These are phyloP conservation scores for Coracias cyanogaster DNA, from an alignment of 2,797 vertebrate species.

Conservation along the genomic window DNA sequence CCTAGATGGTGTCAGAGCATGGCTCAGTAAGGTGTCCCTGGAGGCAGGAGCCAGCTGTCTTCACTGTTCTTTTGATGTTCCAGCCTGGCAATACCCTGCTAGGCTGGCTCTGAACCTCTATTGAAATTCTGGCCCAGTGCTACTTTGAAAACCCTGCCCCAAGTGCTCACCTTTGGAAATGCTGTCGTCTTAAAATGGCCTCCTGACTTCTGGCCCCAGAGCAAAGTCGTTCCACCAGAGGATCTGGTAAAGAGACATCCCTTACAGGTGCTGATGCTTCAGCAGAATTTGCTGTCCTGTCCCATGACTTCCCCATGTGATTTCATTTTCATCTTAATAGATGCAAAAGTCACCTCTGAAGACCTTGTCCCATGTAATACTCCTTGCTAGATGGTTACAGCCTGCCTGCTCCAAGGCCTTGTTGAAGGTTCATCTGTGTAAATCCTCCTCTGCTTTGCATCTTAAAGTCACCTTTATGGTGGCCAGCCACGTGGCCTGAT, in stretches of 20 bases:
- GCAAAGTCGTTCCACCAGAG: neutral
- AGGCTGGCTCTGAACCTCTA: neutral
- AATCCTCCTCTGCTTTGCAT: neutral
- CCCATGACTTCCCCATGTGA: neutral
- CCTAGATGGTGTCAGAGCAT: neutral
- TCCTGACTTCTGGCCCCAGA: neutral
- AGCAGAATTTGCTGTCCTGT: neutral
- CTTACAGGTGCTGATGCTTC: neutral
- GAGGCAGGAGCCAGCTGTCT: neutral
- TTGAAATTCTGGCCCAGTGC: neutral
- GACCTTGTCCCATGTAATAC: accelerated
- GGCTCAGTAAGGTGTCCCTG: neutral
- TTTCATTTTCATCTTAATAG: neutral
- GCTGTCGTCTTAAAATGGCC: neutral
- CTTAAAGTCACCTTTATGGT: accelerated
- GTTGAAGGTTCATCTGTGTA: neutral
- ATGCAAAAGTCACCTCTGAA: neutral
- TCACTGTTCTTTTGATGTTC: neutral
- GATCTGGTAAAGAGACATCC: neutral
- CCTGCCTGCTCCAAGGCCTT: neutral
- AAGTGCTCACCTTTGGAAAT: accelerated
- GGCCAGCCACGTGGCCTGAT: neutral
- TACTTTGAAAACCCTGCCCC: neutral
- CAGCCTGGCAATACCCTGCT: neutral
- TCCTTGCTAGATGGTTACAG: neutral